Conservation (phyloP, 1,140 invertebrate genomes). For the Mya arenaria region DNA sequence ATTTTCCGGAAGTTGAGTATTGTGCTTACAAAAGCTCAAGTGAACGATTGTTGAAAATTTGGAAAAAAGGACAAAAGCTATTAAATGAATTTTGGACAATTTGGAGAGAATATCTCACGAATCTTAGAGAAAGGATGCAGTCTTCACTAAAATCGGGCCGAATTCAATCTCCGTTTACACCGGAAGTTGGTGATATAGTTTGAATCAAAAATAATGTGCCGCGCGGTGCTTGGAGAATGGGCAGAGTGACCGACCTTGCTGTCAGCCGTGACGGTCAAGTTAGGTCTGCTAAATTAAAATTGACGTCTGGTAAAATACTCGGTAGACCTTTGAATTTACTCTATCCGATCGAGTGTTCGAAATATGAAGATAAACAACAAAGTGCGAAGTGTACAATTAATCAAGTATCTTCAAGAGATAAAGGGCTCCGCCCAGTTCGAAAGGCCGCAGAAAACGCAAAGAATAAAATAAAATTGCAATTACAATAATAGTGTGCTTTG, state of each 20-base stretch:
- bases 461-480: too few species aligned
- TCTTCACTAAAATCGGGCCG: not conserved
- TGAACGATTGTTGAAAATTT: not conserved
- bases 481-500: too few species aligned
- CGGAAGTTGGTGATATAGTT: not conserved
- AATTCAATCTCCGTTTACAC: not conserved
- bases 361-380: too few species aligned
- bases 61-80: slow-evolving; percentile 9
- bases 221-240: slow-evolving; percentile 16
- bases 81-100: not conserved
- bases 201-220: slow-evolving; percentile 8
- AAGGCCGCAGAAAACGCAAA: too few species aligned
- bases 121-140: slow-evolving; percentile 7
- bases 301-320: not conserved
- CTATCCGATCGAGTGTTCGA: too few species aligned
- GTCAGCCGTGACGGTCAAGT: not conserved
- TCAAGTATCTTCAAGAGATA: too few species aligned
- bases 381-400: too few species aligned
- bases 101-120: slow-evolving; percentile 34
- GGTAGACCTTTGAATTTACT: not conserved
- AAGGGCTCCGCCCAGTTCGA: too few species aligned
- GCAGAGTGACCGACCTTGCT: not conserved
- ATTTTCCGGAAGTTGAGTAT: not conserved
- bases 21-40: not conserved
- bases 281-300: not conserved